These are phyloP conservation scores for Oceanodroma tethys DNA, from an alignment of 2,113 vertebrate genomes.

Conservation along the genomic window DNA sequence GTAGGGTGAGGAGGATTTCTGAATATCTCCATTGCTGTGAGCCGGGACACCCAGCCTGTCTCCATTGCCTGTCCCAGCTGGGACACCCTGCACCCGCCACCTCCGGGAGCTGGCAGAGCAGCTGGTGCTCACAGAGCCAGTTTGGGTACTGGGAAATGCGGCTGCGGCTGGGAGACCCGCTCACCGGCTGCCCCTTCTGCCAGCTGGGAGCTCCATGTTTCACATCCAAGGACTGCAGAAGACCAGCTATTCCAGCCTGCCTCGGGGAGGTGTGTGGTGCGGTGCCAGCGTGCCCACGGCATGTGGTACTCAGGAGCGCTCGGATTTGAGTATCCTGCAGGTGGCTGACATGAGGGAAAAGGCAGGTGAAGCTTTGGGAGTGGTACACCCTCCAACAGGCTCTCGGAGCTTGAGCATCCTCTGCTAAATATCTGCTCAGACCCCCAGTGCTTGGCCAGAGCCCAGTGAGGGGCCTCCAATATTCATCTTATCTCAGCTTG, in stretches of 20 bases:
- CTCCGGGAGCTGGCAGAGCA: not conserved
- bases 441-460: not conserved
- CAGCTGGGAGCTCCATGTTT: fast-evolving
- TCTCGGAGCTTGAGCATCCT: not conserved
- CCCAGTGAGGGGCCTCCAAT: not conserved
- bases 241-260: not conserved
- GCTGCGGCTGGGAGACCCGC: not conserved
- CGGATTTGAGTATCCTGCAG: not conserved
- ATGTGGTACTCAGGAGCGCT: too few species aligned
- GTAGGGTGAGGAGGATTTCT: not conserved
- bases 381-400: fast-evolving
- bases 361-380: not conserved
- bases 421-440: not conserved
- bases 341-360: not conserved
- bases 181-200: not conserved
- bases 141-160: not conserved
- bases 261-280: too few species aligned
- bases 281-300: fast-evolving
- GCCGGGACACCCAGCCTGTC: too few species aligned
- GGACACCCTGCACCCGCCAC: not conserved
- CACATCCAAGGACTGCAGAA: not conserved
- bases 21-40: not conserved
- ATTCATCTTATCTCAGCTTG: not conserved
- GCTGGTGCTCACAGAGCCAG: not conserved
- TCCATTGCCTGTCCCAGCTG: not conserved